Percentiles rank a stretch among this genome's conserved stretches.
Conservation (phyloP, 2,888 invertebrate species). For the Synergus japonicus region DNA sequence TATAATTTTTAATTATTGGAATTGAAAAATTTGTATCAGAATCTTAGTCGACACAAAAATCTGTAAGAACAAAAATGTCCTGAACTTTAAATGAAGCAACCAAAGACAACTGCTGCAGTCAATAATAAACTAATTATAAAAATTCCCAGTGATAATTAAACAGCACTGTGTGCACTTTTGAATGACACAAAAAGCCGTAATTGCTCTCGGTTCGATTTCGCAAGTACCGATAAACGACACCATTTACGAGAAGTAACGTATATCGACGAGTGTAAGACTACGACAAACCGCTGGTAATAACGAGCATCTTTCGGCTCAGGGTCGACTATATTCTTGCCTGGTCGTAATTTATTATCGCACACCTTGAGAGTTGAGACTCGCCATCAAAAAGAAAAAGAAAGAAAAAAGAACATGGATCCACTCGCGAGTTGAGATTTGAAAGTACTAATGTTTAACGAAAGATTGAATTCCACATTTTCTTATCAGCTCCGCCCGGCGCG, state of each 20-base stretch:
- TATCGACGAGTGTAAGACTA: neutral
- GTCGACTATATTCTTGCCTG: neutral
- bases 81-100: no score
- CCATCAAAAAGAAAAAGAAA: neutral
- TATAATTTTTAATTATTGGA: no score
- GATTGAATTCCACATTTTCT: slow-evolving; percentile 34
- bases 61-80: neutral
- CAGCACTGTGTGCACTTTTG: neutral
- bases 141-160: neutral
- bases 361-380: neutral
- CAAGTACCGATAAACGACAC: slow-evolving; percentile 3
- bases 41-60: neutral
- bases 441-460: slow-evolving; percentile 27
- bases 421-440: neutral
- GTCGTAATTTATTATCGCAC: slow-evolving; percentile 14
- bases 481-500: slow-evolving; percentile 27
- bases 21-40: no score
- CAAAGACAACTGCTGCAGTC: no score
- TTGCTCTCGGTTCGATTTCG: neutral
- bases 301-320: slow-evolving; percentile 8
- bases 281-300: neutral
- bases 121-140: no score
- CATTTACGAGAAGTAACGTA: neutral
- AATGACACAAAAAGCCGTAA: neutral
- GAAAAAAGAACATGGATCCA: neutral